Evolutionary conservation across 2,113 vertebrate species (phyloP).

Genomic region (Amblyopsis rosae): DNA sequence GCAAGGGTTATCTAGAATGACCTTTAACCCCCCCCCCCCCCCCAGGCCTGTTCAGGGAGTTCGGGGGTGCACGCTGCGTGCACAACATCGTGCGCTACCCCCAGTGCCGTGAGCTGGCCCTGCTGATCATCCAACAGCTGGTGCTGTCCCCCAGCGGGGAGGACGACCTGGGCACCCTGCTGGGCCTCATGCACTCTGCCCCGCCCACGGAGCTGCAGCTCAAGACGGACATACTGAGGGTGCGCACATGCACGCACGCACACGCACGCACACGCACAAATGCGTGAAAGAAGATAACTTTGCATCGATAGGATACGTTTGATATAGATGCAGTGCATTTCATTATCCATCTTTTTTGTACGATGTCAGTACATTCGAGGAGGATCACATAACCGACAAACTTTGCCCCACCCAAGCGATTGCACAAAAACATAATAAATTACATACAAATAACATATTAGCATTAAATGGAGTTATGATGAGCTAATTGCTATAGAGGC

Average conservation of each 20-base stretch:
- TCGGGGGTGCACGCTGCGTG: constrained; percentile 93
- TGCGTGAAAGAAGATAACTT: background rate
- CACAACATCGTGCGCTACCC: constrained; percentile 97
- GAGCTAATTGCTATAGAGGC: too few species aligned
- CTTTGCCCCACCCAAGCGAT: background rate
- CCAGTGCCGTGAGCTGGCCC: constrained; percentile 92
- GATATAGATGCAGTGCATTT: background rate
- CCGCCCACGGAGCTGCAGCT: constrained; percentile 90
- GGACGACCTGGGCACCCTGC: constrained; percentile 97
- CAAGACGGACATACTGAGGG: constrained; percentile 93
- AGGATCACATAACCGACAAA: background rate
- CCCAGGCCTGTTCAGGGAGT: constrained; percentile 93
- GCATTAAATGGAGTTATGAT: too few species aligned
- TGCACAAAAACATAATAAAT: background rate
- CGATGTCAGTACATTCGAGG: too few species aligned
- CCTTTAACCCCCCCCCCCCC: background rate
- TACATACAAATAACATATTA: background rate
- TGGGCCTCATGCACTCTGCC: constrained; percentile 97
- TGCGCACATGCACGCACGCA: constrained; percentile 55
- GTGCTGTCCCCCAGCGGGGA: constrained; percentile 94
- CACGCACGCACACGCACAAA: constrained; percentile 5
- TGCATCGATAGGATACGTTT: background rate
- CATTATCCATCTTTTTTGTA: too few species aligned
- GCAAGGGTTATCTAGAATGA: background rate
- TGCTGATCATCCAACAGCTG: constrained; percentile 96